Evolutionary conservation across 2,113 vertebrate species (phyloP), one percentile per base, ranked within the genome.

Genomic region (Pollachius pollachius): DNA sequence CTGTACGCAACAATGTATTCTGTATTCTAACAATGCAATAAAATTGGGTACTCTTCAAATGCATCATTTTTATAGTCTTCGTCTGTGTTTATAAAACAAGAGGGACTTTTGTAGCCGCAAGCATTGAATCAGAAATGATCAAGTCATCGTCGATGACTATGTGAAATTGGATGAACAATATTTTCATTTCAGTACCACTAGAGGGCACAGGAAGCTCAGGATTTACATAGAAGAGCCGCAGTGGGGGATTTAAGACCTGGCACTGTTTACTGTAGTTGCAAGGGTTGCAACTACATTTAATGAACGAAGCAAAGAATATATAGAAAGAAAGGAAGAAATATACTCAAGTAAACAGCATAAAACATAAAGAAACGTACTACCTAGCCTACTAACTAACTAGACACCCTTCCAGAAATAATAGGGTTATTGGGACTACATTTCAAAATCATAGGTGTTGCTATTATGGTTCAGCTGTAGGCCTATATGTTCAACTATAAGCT

Each of bases 21-120:
- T 67, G 62, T 69, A 77, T 79, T 79, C 21, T 77, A 69, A 80
- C 56, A 77, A 67, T 77, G 80, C 80, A 89, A 81, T 89, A 89
- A 89, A 89, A 75, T 70, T 63, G 34, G 12, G 37, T 59, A 56
- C 64, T 76, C 79, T 78, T 76, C 19, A 86, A 81, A 74, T 73
- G 16, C 59, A 79, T 57, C 56, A 65, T 67, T 23, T 69, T 61
- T 11, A 21, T 12, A 11, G 18, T 19, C 3, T 11, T 19, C 6
- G n/a, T 23, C 12, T 61, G 18, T 61, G 18, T 12, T 23, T 48
- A 9, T 48, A 48, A 48, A 48, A 48, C 7, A 9, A 12, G 41
- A 48, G 11, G 41, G 41, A 48, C 41, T 48, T 48, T 3, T 61
- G 5, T n/a, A 7, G 59, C 18, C 2, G 7, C 7, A 23, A 23